Conservation (phyloP, 2,797 vertebrate genomes). For the Sebastes wilsoni region DNA sequence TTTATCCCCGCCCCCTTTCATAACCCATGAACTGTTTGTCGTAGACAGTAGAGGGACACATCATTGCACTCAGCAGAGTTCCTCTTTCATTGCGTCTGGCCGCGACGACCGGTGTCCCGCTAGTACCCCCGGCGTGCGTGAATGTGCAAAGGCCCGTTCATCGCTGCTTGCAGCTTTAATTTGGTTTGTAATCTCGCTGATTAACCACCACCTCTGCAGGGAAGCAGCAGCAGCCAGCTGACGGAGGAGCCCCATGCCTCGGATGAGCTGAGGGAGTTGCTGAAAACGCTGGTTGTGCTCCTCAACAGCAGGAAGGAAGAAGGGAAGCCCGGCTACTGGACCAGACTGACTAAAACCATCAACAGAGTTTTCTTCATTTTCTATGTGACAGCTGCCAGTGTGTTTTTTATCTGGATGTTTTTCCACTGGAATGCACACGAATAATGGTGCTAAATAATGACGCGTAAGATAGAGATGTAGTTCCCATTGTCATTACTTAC, state of each 20-base stretch:
- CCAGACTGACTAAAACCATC: conserved; percentile 33
- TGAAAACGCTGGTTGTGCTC: conserved; percentile 23
- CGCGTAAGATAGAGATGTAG: not conserved
- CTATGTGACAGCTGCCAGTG: conserved; percentile 29
- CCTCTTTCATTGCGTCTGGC: no score
- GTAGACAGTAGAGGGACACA: no score
- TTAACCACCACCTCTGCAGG: conserved; percentile 19
- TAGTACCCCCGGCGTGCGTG: no score
- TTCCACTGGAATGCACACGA: conserved; percentile 44
- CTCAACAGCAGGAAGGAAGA: conserved; percentile 4
- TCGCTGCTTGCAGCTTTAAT: not conserved
- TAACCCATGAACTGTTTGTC: no score
- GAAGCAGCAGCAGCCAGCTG: not conserved
- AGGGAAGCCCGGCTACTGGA: conserved; percentile 52
- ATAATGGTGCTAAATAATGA: not conserved
- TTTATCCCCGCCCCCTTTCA: no score
- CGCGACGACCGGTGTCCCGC: no score
- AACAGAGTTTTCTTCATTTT: conserved; percentile 55
- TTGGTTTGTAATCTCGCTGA: not conserved
- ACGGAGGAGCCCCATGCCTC: not conserved
- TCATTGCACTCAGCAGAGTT: no score
- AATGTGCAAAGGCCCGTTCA: no score
- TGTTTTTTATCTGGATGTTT: conserved; percentile 58
- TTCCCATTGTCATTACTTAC: not conserved
- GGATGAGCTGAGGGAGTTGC: conserved; percentile 37